phyloP scores from a whole-genome alignment of 92 coral and sea anemone species.

The Porites evermanni region DNA sequence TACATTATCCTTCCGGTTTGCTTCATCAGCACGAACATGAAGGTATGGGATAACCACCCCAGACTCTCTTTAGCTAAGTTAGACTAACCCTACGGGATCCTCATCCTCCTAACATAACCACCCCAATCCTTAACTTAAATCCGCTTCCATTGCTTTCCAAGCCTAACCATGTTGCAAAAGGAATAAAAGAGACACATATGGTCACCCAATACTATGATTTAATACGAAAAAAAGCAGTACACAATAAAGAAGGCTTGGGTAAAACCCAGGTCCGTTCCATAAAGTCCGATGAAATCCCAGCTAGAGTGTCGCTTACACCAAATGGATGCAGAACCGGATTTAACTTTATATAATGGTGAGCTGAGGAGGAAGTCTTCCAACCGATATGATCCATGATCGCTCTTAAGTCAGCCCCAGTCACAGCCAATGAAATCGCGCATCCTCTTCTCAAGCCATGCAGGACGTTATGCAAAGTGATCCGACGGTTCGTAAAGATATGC shows the following conservation, averaged over 20 bases:
- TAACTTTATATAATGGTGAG: slow-evolving; percentile 35
- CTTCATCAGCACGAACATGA: not conserved
- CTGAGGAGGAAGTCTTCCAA: slow-evolving; percentile 35
- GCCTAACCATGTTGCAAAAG: not conserved
- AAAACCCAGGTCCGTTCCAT: not conserved
- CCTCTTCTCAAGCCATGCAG: slow-evolving; percentile 36
- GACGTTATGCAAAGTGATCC: slow-evolving; percentile 40
- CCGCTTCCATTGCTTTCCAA: too few relatives aligned
- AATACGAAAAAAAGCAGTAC: not conserved
- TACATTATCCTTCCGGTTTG: not conserved
- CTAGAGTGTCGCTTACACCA: slow-evolving; percentile 36
- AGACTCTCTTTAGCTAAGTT: not conserved
- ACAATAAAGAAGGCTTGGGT: too few relatives aligned
- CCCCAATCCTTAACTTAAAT: too few relatives aligned
- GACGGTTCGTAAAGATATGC: slow-evolving; percentile 7
- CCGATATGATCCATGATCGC: slow-evolving; percentile 46
- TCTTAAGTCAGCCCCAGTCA: slow-evolving; percentile 4
- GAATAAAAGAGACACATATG: not conserved
- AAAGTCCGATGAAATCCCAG: not conserved
- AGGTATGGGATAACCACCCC: not conserved
- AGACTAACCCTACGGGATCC: not conserved
- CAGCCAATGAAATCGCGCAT: slow-evolving; percentile 7
- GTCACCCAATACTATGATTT: not conserved
- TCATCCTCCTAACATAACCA: not conserved
- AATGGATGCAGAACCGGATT: slow-evolving; percentile 31